Percentiles rank a stretch among this genome's conserved stretches.
phyloP scores from a whole-genome alignment of 1,140 invertebrate genomes.

The Drosophila nigrodunni region DNA sequence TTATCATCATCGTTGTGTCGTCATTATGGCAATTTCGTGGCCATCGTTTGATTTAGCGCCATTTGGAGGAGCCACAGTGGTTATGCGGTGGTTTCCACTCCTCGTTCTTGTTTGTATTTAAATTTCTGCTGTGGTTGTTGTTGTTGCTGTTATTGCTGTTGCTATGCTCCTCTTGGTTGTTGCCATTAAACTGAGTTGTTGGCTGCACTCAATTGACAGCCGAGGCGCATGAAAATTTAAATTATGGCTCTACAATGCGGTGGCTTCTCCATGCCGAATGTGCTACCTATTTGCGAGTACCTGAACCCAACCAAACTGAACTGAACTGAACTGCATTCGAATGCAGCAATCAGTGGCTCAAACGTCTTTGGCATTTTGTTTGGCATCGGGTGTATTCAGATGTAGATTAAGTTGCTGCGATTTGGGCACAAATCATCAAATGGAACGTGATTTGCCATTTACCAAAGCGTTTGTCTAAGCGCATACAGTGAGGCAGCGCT shows the following conservation, averaged over 20 bases:
- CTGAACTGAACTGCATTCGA: constrained; percentile 9
- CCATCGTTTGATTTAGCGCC: constrained; percentile 77
- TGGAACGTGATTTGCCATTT: constrained; percentile 43
- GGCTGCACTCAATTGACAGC: constrained; percentile 67
- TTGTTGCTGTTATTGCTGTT: constrained; percentile 46
- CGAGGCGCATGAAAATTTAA: constrained; percentile 67
- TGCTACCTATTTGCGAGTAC: constrained; percentile 33
- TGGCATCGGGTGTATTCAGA: neutral
- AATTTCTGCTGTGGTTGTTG: constrained; percentile 45
- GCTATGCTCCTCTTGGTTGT: constrained; percentile 20
- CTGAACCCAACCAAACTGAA: neutral
- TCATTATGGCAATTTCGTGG: constrained; percentile 81
- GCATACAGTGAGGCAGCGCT: neutral
- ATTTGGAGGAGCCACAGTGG: constrained; percentile 19
- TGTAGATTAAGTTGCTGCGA: constrained; percentile 57
- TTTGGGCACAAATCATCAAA: constrained; percentile 26
- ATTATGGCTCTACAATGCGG: constrained; percentile 53
- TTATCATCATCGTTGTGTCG: constrained; percentile 46
- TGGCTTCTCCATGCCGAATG: constrained; percentile 33
- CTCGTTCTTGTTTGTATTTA: constrained; percentile 65
- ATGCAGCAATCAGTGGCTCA: constrained; percentile 2
- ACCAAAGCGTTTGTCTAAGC: constrained; percentile 1
- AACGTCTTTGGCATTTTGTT: constrained; percentile 28
- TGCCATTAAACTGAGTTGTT: constrained; percentile 73
- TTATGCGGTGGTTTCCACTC: constrained; percentile 3